Percentiles rank a stretch among this genome's conserved stretches.
Conservation (phyloP, 2,113 vertebrate genomes). For the Rhinolophus sinicus region DNA sequence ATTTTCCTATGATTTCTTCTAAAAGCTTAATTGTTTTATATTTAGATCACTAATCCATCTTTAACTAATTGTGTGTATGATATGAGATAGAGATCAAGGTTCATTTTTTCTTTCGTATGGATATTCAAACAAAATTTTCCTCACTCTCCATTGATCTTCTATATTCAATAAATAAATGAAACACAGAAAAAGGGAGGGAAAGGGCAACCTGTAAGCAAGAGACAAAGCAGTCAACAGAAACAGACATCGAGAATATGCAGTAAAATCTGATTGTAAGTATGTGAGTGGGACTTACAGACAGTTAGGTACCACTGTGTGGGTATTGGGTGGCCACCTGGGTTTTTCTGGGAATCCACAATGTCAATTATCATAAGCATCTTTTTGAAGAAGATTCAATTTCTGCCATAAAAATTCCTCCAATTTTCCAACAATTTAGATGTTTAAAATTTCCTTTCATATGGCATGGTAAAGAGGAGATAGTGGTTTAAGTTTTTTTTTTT, state of each 20-base stretch:
- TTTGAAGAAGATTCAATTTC: not conserved
- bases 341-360: not conserved
- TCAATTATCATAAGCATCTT: not conserved
- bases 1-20: not conserved
- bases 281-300: not conserved
- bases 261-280: not conserved
- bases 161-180: not conserved
- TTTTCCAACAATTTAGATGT: not conserved
- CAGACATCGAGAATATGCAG: not conserved
- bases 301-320: not conserved
- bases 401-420: not conserved
- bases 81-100: not conserved
- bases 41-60: not conserved
- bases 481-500: not conserved
- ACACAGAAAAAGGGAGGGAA: not conserved
- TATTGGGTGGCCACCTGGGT: not conserved
- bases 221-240: slow-evolving; percentile 23
- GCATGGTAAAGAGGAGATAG: not conserved
- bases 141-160: not conserved
- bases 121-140: not conserved
- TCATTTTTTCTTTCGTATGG: not conserved
- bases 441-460: not conserved
- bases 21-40: not conserved
- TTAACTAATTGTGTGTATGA: slow-evolving; percentile 8
- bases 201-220: not conserved